These are phyloP conservation scores for Cynopterus brachyotis DNA, from an alignment of 2,113 vertebrate genomes.

Conservation along the genomic window DNA sequence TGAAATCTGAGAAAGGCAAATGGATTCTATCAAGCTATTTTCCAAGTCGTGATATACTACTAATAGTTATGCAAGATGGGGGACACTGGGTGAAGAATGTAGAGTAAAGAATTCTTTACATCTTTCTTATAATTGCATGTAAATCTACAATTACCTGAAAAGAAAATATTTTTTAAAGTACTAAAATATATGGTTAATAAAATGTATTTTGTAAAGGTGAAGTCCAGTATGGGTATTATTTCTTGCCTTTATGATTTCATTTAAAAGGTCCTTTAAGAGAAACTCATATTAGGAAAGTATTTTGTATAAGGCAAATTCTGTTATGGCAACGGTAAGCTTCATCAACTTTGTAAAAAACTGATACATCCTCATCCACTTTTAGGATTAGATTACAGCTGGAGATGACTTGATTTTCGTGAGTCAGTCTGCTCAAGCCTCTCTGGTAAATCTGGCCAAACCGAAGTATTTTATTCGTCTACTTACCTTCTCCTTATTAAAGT, in stretches of 20 bases:
- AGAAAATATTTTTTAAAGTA: not conserved
- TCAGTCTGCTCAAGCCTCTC: not conserved
- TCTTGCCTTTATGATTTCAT: not conserved
- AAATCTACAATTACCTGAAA: not conserved
- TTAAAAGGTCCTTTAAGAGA: not conserved
- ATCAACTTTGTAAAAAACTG: not conserved
- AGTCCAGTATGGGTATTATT: no score
- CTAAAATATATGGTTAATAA: not conserved
- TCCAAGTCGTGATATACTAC: not conserved
- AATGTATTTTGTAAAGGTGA: not conserved
- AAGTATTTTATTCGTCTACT: not conserved
- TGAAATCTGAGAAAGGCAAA: not conserved
- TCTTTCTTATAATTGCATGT: not conserved
- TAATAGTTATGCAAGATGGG: not conserved
- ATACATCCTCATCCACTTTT: not conserved
- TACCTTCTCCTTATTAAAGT: not conserved
- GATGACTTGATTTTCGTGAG: not conserved
- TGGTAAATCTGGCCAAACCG: not conserved
- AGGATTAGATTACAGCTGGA: not conserved
- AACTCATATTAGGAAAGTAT: not conserved
- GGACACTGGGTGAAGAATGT: no score
- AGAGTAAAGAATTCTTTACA: not conserved
- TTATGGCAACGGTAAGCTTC: not conserved
- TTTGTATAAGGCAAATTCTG: not conserved
- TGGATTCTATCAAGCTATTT: not conserved